phyloP scores from a whole-genome alignment of 2,113 vertebrate species.

The Nerophis lumbriciformis region DNA sequence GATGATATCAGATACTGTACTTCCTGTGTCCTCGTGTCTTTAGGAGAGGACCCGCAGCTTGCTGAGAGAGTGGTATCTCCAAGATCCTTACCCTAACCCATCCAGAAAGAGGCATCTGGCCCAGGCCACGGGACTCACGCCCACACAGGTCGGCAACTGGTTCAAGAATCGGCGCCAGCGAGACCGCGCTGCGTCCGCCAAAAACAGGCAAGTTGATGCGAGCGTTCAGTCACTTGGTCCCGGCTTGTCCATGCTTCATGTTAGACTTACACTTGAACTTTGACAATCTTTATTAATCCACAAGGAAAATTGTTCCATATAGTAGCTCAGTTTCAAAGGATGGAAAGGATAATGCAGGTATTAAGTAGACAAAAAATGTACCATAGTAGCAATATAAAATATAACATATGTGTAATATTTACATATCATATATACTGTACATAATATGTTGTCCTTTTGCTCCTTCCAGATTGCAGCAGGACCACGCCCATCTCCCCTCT shows the following conservation, averaged over 20 bases:
- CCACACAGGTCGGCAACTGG: constrained; percentile 80
- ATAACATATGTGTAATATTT: no score
- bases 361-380: no score
- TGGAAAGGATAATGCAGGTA: no score
- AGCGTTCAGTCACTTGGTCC: no score
- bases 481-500: constrained; percentile 54
- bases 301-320: no score
- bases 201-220: constrained; percentile 66
- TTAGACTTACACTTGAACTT: no score
- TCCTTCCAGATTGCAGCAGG: constrained; percentile 68
- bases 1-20: background rate
- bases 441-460: no score
- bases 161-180: constrained; percentile 78
- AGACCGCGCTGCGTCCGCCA: constrained; percentile 76
- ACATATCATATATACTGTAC: no score
- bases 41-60: constrained; percentile 77
- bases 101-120: constrained; percentile 75
- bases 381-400: no score
- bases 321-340: no score
- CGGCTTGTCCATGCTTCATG: no score
- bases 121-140: constrained; percentile 77
- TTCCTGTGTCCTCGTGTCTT: background rate
- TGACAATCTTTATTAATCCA: no score
- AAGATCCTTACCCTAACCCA: constrained; percentile 78
- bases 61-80: constrained; percentile 78